Percentiles rank a stretch among this genome's conserved stretches.
phyloP scores from a whole-genome alignment of 2,113 vertebrate species.

The Cygnus buccinator region DNA sequence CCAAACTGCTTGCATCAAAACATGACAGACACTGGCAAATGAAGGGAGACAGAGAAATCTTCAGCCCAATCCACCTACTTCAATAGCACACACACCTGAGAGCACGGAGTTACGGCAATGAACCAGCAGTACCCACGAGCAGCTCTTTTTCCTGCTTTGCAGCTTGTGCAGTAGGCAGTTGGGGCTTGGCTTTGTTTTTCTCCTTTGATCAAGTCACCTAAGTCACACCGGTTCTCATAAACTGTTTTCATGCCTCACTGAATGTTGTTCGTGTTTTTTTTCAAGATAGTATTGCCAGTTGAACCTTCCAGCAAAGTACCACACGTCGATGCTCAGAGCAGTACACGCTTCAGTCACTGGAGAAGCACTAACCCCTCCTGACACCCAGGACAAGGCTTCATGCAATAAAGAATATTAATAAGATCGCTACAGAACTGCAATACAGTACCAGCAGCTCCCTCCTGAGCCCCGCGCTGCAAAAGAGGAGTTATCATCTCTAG shows the following conservation, averaged over 20 bases:
- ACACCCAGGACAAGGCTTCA: neutral
- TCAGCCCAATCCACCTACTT: neutral
- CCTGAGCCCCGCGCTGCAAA: neutral
- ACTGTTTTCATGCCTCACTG: neutral
- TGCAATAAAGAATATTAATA: neutral
- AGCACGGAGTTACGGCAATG: neutral
- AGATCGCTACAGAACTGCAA: neutral
- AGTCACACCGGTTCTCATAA: neutral
- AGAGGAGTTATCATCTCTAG: neutral
- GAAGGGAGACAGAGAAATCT: neutral
- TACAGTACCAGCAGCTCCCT: neutral
- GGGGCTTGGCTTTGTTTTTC: neutral
- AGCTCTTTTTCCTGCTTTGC: neutral
- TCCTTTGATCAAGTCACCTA: neutral
- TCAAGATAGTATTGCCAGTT: neutral
- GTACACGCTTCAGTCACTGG: neutral
- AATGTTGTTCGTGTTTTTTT: neutral
- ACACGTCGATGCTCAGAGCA: neutral
- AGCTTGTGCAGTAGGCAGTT: neutral
- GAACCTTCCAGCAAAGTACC: conserved; percentile 40
- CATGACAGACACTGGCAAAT: accelerated
- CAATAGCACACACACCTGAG: accelerated
- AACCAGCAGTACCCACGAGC: neutral
- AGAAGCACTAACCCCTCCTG: neutral
- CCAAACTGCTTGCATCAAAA: neutral